phyloP scores from a whole-genome alignment of 1,140 invertebrate genomes.

The Dryas iulia region DNA sequence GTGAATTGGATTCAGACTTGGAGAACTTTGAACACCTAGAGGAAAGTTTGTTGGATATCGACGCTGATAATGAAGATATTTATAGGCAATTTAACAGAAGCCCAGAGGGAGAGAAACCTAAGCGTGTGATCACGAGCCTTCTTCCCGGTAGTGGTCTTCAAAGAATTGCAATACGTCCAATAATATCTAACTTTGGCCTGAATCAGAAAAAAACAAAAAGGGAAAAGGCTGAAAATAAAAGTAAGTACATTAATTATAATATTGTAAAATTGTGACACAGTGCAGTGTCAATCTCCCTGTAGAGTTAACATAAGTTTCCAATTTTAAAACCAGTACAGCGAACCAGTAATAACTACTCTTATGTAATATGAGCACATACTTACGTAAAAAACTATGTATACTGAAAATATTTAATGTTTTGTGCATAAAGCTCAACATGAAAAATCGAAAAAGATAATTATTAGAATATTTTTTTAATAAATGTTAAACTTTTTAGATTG shows the following conservation, averaged over 20 bases:
- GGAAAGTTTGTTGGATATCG: constrained; percentile 69
- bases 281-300: too few species aligned
- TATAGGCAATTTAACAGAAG: constrained; percentile 49
- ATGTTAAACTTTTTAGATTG: too few species aligned
- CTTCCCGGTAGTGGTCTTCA: constrained; percentile 68
- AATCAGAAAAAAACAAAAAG: constrained; percentile 49
- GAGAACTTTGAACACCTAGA: constrained; percentile 71
- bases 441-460: too few species aligned
- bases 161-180: constrained; percentile 56
- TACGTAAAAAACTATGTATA: not conserved
- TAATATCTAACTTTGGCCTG: constrained; percentile 40
- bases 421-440: too few species aligned
- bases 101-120: constrained; percentile 58
- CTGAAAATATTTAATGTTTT: not conserved
- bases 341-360: not conserved
- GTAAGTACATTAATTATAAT: constrained; percentile 32
- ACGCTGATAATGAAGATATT: constrained; percentile 59
- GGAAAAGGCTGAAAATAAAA: constrained; percentile 45
- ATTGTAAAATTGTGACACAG: not conserved
- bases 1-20: constrained; percentile 68
- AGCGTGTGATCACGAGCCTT: constrained; percentile 56
- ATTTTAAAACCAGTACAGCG: not conserved
- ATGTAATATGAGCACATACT: not conserved
- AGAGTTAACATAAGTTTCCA: not conserved
- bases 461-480: too few species aligned